Conservation (phyloP, 2,113 vertebrate genomes). For the Chaetops frenatus region DNA sequence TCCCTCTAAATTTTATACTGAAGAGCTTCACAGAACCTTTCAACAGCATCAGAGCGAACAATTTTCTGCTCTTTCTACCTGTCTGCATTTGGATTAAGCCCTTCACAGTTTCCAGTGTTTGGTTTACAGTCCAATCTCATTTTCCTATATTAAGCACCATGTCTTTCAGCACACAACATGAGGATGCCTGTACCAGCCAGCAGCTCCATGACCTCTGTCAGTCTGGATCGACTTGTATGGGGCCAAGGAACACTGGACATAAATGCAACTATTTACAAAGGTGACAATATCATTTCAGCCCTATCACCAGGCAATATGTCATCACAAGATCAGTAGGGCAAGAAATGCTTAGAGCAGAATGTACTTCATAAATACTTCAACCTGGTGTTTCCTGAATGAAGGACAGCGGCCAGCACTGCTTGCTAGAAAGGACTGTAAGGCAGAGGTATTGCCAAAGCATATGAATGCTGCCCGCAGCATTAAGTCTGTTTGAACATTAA, state of each 20-base stretch:
- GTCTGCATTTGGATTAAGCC: background rate
- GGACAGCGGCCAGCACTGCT: background rate
- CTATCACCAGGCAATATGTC: background rate
- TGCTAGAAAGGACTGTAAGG: background rate
- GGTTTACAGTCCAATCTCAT: background rate
- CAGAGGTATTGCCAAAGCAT: background rate
- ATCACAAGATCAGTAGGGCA: background rate
- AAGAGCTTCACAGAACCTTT: background rate
- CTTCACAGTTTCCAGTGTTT: background rate
- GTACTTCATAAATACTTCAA: background rate
- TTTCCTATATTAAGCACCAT: background rate
- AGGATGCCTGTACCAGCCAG: background rate
- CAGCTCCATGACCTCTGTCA: background rate
- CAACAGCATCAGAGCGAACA: background rate
- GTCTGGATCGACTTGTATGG: accelerated
- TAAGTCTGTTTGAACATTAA: slow-evolving; percentile 19
- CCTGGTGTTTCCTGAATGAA: background rate
- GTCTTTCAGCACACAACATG: background rate
- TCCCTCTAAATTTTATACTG: background rate
- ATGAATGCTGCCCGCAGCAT: background rate
- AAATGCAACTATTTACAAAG: background rate
- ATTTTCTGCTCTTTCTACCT: background rate
- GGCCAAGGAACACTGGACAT: background rate
- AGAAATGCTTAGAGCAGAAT: background rate
- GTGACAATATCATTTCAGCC: background rate